Evolutionary conservation across 1,140 invertebrate genomes (phyloP), one percentile per base, ranked within the genome.

Genomic region (Drosophila sturtevanti): DNA sequence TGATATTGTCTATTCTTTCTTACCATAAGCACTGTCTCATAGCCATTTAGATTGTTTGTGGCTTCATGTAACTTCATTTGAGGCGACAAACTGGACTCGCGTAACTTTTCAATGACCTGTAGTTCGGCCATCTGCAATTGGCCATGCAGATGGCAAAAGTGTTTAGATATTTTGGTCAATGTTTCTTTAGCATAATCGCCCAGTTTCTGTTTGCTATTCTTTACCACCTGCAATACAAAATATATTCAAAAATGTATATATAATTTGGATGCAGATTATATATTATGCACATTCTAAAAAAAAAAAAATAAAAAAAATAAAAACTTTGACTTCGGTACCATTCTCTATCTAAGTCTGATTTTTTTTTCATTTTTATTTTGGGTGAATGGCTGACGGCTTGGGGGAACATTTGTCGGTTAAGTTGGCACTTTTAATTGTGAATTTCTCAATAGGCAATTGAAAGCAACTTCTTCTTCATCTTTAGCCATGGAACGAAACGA

Each of bases 91-190:
- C 89, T 84, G 63, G 71, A 65, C 56, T 80, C 68, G 37, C 76
- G 80, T 41, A 91, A 67, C 31, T 58, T 65, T 38, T 80, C 82
- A n/a, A 80, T 61, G n/a, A 73, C 63, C 58, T 71, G 65, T 37
- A 75, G 58, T 22, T 91, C 82, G 38, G 79, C 70, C 63, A 69
- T 77, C 72, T 91, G 90, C 44, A 91, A 61, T 14, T 73, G 71
- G 24, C 81, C 79, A 59, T 91, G 90, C 54, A 91, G 58, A 58
- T 81, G 61, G 51, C 73, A 58, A 48, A 87, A 91, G 66, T 64
- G 63, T 12, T 80, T 63, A 0, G 75, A 71, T 24, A 91, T 69
- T 4, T 60, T 63, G 51, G 54, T 48, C 61, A 87, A 14, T 2
- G 81, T 71, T 18, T 90, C 71, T 9, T 51, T 22, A 24, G 90